These are phyloP conservation scores for Spea bombifrons DNA, from an alignment of 2,113 vertebrate species.

Conservation along the genomic window DNA sequence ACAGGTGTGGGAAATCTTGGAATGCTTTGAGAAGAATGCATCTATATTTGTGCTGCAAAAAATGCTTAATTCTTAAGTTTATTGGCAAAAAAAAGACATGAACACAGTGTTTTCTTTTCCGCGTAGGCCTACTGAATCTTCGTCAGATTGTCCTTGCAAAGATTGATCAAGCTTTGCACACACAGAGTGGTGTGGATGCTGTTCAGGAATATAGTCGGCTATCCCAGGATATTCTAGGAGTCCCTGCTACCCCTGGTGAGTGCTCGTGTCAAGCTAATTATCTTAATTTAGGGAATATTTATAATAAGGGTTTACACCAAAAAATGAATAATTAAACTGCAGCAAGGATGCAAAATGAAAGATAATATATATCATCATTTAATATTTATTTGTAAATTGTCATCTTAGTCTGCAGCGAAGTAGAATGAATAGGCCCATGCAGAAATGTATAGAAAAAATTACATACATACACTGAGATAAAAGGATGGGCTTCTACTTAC, in stretches of 20 bases:
- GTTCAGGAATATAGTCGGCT: constrained; percentile 81
- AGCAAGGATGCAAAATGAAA: too few relatives aligned
- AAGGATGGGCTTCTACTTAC: too few relatives aligned
- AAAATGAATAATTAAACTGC: neutral
- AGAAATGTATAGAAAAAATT: too few relatives aligned
- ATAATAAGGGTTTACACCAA: neutral
- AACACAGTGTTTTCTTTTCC: neutral
- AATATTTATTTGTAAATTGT: too few relatives aligned
- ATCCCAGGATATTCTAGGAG: constrained; percentile 81
- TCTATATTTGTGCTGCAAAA: too few relatives aligned
- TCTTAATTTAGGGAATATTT: neutral
- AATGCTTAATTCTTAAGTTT: too few relatives aligned
- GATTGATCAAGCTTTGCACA: constrained; percentile 91
- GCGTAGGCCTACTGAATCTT: constrained; percentile 88
- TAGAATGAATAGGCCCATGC: too few relatives aligned
- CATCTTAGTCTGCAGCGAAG: too few relatives aligned
- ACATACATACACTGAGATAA: too few relatives aligned
- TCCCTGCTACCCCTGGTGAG: constrained; percentile 83
- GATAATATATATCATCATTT: too few relatives aligned
- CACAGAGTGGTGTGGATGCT: constrained; percentile 70
- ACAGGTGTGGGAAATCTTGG: constrained; percentile 66
- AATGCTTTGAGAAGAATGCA: too few relatives aligned
- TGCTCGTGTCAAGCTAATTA: neutral
- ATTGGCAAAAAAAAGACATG: too few relatives aligned
- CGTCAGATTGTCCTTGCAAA: constrained; percentile 93